Conservation (phyloP, 2,113 vertebrate species). For the Triplophysa tibetana region DNA sequence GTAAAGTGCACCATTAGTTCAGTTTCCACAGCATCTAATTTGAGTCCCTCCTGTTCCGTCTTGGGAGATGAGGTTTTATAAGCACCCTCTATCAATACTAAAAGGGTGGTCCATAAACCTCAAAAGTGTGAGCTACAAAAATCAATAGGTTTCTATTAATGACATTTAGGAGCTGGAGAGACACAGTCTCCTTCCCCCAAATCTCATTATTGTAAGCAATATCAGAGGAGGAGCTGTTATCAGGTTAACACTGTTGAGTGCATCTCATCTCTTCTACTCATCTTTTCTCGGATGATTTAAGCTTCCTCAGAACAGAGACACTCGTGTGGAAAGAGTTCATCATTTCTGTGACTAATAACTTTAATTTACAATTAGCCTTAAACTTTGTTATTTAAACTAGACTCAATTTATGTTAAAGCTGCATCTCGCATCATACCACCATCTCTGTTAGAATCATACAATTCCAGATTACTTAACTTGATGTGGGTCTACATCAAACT, state of each 20-base stretch:
- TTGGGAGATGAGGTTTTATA: constrained; percentile 34
- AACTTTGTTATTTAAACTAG: background rate
- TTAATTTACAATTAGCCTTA: no score
- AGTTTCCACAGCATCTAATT: constrained; percentile 33
- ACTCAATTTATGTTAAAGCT: no score
- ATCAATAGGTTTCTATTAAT: constrained; percentile 59
- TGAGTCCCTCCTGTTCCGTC: constrained; percentile 32
- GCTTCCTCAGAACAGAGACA: constrained; percentile 37
- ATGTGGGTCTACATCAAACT: no score
- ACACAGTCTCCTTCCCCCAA: constrained; percentile 65
- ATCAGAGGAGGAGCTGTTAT: constrained; percentile 71
- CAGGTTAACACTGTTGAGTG: constrained; percentile 60
- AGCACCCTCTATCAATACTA: constrained; percentile 26
- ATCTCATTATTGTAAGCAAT: constrained; percentile 71
- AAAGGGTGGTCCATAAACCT: constrained; percentile 54
- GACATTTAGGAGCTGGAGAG: constrained; percentile 45
- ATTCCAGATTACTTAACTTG: no score
- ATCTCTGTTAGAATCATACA: no score
- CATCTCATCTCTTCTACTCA: constrained; percentile 42
- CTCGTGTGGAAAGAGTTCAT: background rate
- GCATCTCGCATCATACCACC: no score
- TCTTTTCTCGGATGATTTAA: constrained; percentile 48
- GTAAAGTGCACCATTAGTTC: constrained; percentile 11
- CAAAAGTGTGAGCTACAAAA: constrained; percentile 47
- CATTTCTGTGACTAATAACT: background rate